A percentile compares a stretch with the other conserved stretches of the same genome.
These are phyloP conservation scores for Petrophora chlorosata DNA, from an alignment of 2,888 invertebrate genomes.

Conservation along the genomic window DNA sequence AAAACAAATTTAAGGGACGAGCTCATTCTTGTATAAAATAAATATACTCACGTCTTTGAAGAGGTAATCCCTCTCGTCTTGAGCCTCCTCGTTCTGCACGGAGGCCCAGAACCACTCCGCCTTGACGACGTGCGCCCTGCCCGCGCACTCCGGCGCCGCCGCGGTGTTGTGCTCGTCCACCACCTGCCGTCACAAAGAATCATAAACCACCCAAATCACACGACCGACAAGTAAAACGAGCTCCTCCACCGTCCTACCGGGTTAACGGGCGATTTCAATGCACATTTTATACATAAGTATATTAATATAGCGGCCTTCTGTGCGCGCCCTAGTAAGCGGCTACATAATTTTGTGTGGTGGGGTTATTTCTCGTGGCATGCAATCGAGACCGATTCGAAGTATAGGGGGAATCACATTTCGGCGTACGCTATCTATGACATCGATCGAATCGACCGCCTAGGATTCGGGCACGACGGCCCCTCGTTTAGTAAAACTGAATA, in stretches of 20 bases:
- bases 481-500: slow-evolving; percentile 76
- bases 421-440: slow-evolving; percentile 20
- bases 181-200: slow-evolving; percentile 81
- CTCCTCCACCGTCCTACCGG: slow-evolving; percentile 20
- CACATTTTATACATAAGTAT: slow-evolving; percentile 33
- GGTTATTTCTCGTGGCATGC: slow-evolving; percentile 52
- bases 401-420: slow-evolving; percentile 28
- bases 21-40: too few species aligned
- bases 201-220: slow-evolving; percentile 4
- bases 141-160: slow-evolving; percentile 88
- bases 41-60: slow-evolving; percentile 94
- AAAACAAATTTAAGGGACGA: too few species aligned
- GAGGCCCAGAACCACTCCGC: slow-evolving; percentile 99
- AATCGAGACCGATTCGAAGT: slow-evolving; percentile 47
- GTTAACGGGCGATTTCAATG: slow-evolving; percentile 33
- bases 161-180: slow-evolving; percentile 91
- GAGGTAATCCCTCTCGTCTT: slow-evolving; percentile 94
- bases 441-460: slow-evolving; percentile 45
- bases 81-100: slow-evolving; percentile 97
- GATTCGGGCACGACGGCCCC: slow-evolving; percentile 58
- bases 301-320: slow-evolving; percentile 33
- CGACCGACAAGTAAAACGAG: slow-evolving; percentile 8
- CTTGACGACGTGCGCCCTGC: slow-evolving; percentile 90
- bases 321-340: slow-evolving; percentile 54
- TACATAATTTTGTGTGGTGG: slow-evolving; percentile 44